Evolutionary conservation across 2,888 invertebrate genomes (phyloP), one percentile per base, ranked within the genome.

Genomic region (Noctua pronuba): DNA sequence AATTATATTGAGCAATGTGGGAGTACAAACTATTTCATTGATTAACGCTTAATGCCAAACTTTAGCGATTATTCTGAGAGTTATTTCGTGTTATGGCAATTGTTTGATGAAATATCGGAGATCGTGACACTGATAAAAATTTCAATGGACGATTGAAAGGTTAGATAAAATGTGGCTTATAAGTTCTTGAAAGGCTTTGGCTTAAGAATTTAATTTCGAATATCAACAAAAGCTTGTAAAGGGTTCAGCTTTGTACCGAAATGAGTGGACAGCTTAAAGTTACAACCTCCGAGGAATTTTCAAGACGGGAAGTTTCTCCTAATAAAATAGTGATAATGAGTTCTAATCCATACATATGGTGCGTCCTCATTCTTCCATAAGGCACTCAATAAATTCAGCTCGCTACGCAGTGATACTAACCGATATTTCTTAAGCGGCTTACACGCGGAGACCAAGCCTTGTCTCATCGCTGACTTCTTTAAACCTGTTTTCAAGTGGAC

Each of bases 401-500:
- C 74, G 73, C 28, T 73, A 82, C 69, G 67, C 75, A 88, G 90
- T 83, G 68, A 88, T 86, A 88, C 87, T 89, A 89, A 90, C 89
- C 89, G 90, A 90, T 88, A 89, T 89, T 86, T 88, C 73, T 77
- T 87, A 88, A 88, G 86, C 85, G 77, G 87, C 83, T 88, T 88
- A 87, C 73, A 81, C 55, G 44, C 80, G 52, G 69, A 73, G 67
- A 83, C 79, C 74, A 70, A 80, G 83, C 73, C 86, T 86, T 77
- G 84, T 84, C 81, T 75, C 85, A 79, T 88, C 76, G 85, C 75
- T 89, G 79, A 81, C 79, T 82, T 84, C 83, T 87, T 84, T 77
- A 94, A 95, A 96, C 96, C 93, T 91, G 95, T 96, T 95, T 88
- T 86, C 82, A 93, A 92, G 88, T 92, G 90, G 92, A 91, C 91